A percentile compares a stretch with the other conserved stretches of the same genome.
Conservation (phyloP, 1,140 invertebrate species). For the Contarinia nasturtii region DNA sequence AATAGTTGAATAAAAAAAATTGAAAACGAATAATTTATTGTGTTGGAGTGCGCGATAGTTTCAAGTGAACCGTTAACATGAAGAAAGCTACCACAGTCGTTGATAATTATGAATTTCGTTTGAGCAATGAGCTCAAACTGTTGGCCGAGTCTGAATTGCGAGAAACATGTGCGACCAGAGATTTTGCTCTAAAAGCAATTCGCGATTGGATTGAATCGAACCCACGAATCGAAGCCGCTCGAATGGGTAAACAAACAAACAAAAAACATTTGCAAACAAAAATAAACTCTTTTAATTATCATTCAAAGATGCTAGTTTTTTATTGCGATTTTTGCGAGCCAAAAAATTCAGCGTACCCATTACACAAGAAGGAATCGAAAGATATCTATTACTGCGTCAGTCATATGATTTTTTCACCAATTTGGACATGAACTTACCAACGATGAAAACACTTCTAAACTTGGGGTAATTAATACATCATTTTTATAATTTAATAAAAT, state of each 20-base stretch:
- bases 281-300: background rate
- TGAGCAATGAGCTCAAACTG: conserved; percentile 36
- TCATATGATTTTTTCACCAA: conserved; percentile 29
- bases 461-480: conserved; percentile 31
- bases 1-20: too few species aligned
- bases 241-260: conserved; percentile 35
- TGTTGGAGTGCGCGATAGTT: too few species aligned
- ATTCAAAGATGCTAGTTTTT: conserved; percentile 41
- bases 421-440: conserved; percentile 9
- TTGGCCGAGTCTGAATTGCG: conserved; percentile 46
- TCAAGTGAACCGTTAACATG: background rate
- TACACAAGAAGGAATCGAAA: conserved; percentile 60
- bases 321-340: conserved; percentile 58
- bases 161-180: conserved; percentile 42
- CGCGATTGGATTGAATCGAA: conserved; percentile 53
- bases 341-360: conserved; percentile 70
- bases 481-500: too few species aligned
- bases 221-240: conserved; percentile 43
- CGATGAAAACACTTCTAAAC: conserved; percentile 54
- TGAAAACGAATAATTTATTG: too few species aligned
- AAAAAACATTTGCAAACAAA: background rate
- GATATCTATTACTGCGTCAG: conserved; percentile 61
- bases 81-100: conserved; percentile 30
- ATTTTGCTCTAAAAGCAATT: conserved; percentile 43
- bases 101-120: conserved; percentile 36